phyloP scores from a whole-genome alignment of 2,888 invertebrate genomes.

The Ptilodon capucinus region DNA sequence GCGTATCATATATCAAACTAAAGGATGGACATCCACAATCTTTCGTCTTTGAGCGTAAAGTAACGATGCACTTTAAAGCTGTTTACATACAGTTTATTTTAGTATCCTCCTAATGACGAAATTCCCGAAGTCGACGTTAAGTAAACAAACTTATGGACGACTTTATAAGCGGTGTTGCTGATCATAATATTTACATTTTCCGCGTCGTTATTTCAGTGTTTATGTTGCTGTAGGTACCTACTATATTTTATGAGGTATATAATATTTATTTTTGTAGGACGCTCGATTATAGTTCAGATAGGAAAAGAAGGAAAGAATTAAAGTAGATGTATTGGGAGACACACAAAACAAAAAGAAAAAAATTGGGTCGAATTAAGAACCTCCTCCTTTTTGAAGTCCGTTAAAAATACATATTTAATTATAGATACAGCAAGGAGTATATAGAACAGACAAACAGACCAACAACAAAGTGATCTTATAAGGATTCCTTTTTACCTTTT shows the following conservation, averaged over 20 bases:
- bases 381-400: too few relatives aligned
- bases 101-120: constrained; percentile 10
- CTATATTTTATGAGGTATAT: background rate
- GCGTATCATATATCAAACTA: constrained; percentile 59
- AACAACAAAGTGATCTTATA: too few relatives aligned
- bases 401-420: too few relatives aligned
- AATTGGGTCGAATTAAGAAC: too few relatives aligned
- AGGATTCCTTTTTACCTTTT: too few relatives aligned
- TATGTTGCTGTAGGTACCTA: background rate
- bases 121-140: constrained; percentile 5
- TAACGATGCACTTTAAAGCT: constrained; percentile 43
- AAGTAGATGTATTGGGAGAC: too few relatives aligned
- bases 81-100: constrained; percentile 37
- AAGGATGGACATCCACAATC: constrained; percentile 49
- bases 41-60: constrained; percentile 51
- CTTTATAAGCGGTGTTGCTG: constrained; percentile 5
- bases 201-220: background rate
- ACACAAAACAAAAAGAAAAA: too few relatives aligned
- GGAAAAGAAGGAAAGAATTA: too few relatives aligned
- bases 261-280: background rate
- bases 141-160: constrained; percentile 10
- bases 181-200: constrained; percentile 7
- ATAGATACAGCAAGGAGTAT: too few relatives aligned
- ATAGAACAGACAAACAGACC: too few relatives aligned
- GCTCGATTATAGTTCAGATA: background rate